A percentile compares a stretch with the other conserved stretches of the same genome.
These are phyloP conservation scores for Salvator merianae DNA, from an alignment of 2,113 vertebrate species.

Conservation along the genomic window DNA sequence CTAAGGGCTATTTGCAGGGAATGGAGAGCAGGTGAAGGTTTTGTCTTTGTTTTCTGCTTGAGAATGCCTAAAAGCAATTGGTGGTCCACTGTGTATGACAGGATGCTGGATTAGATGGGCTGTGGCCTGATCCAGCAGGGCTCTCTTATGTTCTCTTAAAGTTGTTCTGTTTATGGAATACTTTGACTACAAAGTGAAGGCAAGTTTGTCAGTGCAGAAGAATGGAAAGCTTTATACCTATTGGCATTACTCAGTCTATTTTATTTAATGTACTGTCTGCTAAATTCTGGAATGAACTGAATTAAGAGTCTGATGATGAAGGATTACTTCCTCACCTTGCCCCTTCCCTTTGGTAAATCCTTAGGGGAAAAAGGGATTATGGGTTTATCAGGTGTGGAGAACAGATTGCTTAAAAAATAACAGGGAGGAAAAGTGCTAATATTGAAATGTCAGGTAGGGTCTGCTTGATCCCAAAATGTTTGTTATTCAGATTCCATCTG, in stretches of 20 bases:
- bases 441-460: conserved; percentile 11
- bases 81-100: too few species aligned
- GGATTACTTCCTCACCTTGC: conserved; percentile 37
- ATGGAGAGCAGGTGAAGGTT: too few species aligned
- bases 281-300: conserved; percentile 49
- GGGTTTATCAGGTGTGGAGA: neutral
- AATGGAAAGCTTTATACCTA: conserved; percentile 53
- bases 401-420: conserved; percentile 3
- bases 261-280: conserved; percentile 57
- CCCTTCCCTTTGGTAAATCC: conserved; percentile 23
- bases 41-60: too few species aligned
- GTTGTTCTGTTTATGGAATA: conserved; percentile 32
- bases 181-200: conserved; percentile 15
- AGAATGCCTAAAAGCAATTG: too few species aligned
- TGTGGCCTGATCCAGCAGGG: too few species aligned
- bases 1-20: too few species aligned
- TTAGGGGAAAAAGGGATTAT: conserved; percentile 20
- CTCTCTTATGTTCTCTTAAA: too few species aligned
- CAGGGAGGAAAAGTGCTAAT: neutral
- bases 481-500: conserved; percentile 22
- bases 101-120: too few species aligned
- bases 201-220: conserved; percentile 33
- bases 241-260: conserved; percentile 51
- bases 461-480: neutral
- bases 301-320: conserved; percentile 58